phyloP scores from a whole-genome alignment of 2,888 invertebrate genomes.

The Kryphioiulus occultus region DNA sequence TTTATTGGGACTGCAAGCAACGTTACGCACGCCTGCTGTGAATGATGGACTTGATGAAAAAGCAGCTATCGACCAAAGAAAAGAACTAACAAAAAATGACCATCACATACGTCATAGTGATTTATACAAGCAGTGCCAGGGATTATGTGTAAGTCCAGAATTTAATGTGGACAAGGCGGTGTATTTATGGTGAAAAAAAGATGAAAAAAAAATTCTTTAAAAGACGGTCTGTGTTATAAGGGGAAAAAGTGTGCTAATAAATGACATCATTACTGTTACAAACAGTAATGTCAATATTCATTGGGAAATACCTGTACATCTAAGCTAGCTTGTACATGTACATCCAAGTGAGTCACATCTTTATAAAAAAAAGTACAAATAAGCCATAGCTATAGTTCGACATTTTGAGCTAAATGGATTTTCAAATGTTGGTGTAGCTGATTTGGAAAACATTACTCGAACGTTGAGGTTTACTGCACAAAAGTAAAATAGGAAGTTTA shows the following conservation, averaged over 20 bases:
- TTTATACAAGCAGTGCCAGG: slow-evolving; percentile 39
- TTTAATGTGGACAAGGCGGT: slow-evolving; percentile 42
- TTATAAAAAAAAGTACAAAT: too few species aligned
- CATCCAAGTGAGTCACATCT: too few species aligned
- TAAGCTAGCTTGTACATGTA: too few species aligned
- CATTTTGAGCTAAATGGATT: too few species aligned
- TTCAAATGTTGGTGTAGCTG: neutral
- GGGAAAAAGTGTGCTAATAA: neutral
- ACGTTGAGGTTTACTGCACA: too few species aligned
- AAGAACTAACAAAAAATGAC: slow-evolving; percentile 27
- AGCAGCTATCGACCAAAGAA: slow-evolving; percentile 12
- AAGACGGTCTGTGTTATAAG: neutral
- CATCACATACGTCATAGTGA: slow-evolving; percentile 38
- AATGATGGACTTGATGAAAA: slow-evolving; percentile 45
- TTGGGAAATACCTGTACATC: neutral
- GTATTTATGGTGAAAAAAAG: neutral
- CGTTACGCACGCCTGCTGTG: slow-evolving; percentile 11
- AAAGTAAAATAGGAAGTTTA: too few species aligned
- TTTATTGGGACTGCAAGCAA: slow-evolving; percentile 37
- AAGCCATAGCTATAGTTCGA: too few species aligned
- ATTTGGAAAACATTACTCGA: too few species aligned
- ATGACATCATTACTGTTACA: neutral
- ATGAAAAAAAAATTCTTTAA: neutral
- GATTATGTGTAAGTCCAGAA: slow-evolving; percentile 41
- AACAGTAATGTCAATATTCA: neutral